Percentiles rank a stretch among this genome's conserved stretches.
Conservation (phyloP, 2,797 vertebrate species). For the Orestias chungarensis region DNA sequence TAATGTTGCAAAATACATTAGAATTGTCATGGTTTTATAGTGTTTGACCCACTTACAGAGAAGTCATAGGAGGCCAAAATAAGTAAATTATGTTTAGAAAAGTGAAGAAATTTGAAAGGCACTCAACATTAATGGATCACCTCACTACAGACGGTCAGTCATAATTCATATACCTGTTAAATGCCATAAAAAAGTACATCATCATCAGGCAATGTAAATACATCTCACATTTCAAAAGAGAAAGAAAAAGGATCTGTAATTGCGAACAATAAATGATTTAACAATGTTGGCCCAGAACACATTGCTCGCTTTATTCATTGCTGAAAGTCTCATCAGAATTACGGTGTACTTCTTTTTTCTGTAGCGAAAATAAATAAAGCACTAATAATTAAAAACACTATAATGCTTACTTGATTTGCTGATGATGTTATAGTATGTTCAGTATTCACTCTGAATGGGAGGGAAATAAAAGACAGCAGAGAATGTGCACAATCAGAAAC, state of each 20-base stretch:
- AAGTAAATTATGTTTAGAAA: no score
- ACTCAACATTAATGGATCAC: no score
- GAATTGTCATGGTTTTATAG: no score
- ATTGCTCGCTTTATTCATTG: constrained; percentile 27
- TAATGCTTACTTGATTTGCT: constrained; percentile 7
- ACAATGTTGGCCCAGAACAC: constrained; percentile 34
- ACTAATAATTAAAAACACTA: neutral
- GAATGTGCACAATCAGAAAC: constrained; percentile 18
- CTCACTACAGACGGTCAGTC: no score
- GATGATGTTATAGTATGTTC: constrained; percentile 6
- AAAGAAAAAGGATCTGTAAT: constrained; percentile 59
- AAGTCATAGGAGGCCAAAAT: no score
- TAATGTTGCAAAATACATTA: no score
- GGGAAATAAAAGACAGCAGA: constrained; percentile 15
- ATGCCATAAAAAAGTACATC: no score
- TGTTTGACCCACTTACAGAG: no score
- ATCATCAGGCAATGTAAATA: constrained; percentile 31
- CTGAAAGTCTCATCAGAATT: constrained; percentile 24
- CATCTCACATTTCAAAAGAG: constrained; percentile 30
- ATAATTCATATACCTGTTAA: no score
- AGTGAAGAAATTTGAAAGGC: no score
- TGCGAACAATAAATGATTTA: constrained; percentile 69
- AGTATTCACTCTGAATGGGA: constrained; percentile 8
- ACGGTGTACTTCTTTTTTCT: constrained; percentile 7
- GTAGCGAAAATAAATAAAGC: constrained; percentile 9